These are phyloP conservation scores for zebrafish (Danio rerio) DNA, from an alignment of 2,113 vertebrate species.

Conservation along the genomic window GRCz12tu NC_133184.1:15353001-15353500, in stretches of 20 bases:
- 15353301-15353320: constrained; percentile 32
- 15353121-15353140: background rate
- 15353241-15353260: background rate
- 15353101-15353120: background rate
- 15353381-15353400: constrained; percentile 56
- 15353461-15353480: constrained; percentile 51
- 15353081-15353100: background rate
- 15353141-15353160: background rate
- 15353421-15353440: constrained; percentile 55
- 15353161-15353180: background rate
- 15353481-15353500: constrained; percentile 50
- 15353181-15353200: background rate
- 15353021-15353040: background rate
- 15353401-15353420: constrained; percentile 45
- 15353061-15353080: background rate
- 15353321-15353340: constrained; percentile 40
- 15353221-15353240: background rate
- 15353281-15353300: constrained; percentile 17
- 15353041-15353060: background rate
- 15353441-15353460: constrained; percentile 46
- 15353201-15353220: constrained; percentile 14
- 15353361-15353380: constrained; percentile 58
- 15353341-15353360: constrained; percentile 57
- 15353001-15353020: background rate
- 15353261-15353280: constrained; percentile 35